Evolutionary conservation across 35 echinoderm and acorn worm species (phyloP).

Genomic region (Lytechinus pictus): DNA sequence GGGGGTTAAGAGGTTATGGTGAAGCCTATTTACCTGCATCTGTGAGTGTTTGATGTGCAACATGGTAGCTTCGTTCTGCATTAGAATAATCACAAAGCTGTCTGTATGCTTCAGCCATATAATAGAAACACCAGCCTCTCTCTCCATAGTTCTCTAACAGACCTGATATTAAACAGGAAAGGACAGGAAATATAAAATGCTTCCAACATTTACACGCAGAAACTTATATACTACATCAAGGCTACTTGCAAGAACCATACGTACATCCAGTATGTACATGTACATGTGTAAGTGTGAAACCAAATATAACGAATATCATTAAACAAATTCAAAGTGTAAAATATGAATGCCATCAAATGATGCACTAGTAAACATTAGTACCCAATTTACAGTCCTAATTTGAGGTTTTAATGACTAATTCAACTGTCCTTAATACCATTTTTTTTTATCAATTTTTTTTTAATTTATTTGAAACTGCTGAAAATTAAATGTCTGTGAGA

Average conservation of each 20-base stretch:
- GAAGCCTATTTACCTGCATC: conserved; percentile 69
- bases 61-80: conserved; percentile 81
- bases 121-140: conserved; percentile 85
- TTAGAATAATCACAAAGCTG: conserved; percentile 67
- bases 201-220: background rate
- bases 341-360: background rate
- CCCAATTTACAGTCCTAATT: background rate
- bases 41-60: conserved; percentile 80
- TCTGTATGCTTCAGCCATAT: conserved; percentile 74
- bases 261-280: background rate
- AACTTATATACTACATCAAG: background rate
- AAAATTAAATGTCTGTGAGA: too few species aligned
- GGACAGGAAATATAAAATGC: background rate
- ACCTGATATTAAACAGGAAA: conserved; percentile 35
- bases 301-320: too few species aligned
- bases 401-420: background rate
- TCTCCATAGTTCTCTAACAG: conserved; percentile 63
- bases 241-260: background rate
- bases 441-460: too few species aligned
- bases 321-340: background rate
- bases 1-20: background rate
- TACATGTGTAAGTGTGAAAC: background rate
- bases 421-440: too few species aligned
- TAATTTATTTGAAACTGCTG: too few species aligned
- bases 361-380: background rate